Evolutionary conservation across 2,113 vertebrate genomes (phyloP).

Genomic region (Podocnemis expansa): DNA sequence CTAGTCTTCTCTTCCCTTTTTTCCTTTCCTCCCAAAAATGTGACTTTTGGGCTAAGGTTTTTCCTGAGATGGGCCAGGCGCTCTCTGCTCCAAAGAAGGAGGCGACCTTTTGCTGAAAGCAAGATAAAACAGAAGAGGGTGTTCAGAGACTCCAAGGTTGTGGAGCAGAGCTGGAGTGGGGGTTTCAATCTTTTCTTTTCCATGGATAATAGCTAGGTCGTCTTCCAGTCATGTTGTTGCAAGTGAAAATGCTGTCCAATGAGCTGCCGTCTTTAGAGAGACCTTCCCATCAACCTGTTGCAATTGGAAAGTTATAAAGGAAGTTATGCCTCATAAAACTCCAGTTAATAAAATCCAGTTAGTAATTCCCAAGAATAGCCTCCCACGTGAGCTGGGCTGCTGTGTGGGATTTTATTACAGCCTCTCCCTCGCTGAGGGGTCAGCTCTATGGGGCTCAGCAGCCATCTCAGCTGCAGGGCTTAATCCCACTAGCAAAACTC

Average conservation of each 20-base stretch:
- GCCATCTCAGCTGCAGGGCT: background rate
- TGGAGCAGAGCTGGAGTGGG: background rate
- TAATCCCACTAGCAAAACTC: background rate
- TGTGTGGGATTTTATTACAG: rapidly evolving
- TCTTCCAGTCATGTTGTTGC: background rate
- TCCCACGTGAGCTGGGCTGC: background rate
- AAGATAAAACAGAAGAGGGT: background rate
- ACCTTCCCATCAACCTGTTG: background rate
- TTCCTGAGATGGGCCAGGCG: background rate
- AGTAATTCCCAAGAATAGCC: constrained; percentile 25
- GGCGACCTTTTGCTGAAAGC: background rate
- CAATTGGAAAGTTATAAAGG: background rate
- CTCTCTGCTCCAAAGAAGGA: background rate
- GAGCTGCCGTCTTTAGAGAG: background rate
- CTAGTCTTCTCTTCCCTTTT: background rate
- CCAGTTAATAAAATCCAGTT: constrained; percentile 13
- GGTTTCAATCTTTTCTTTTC: background rate
- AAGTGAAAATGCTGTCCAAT: background rate
- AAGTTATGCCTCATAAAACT: constrained; percentile 17
- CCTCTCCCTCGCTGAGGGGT: rapidly evolving
- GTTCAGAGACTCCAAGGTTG: background rate
- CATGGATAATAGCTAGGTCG: background rate
- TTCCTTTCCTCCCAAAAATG: background rate
- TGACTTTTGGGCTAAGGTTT: background rate
- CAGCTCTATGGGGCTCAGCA: background rate